phyloP scores from a whole-genome alignment of 2,797 vertebrate species.

The Propithecus deckenii region DNA sequence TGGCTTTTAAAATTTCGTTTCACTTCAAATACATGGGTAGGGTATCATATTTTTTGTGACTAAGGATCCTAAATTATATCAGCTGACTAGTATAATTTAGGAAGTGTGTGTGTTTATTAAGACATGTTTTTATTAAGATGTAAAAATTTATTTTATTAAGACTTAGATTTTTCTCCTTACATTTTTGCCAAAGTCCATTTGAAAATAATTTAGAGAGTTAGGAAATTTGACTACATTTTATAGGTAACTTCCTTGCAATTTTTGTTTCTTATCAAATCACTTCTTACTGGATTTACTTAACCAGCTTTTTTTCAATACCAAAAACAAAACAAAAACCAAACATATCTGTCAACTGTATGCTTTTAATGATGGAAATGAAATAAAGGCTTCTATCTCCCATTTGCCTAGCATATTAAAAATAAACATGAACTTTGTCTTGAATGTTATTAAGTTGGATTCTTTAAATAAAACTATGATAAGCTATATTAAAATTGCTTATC shows the following conservation, averaged over 20 bases:
- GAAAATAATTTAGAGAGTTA: not conserved
- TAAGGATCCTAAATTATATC: not conserved
- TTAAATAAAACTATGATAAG: slow-evolving; percentile 50
- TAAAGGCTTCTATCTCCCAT: not conserved
- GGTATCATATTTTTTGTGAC: not conserved
- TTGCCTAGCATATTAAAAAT: slow-evolving; percentile 65
- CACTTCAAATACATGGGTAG: not conserved
- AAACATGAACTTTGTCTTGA: slow-evolving; percentile 65
- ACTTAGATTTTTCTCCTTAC: not conserved
- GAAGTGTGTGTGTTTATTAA: not conserved
- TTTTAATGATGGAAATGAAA: slow-evolving; percentile 51
- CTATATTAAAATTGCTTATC: slow-evolving; percentile 25
- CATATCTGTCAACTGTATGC: not conserved
- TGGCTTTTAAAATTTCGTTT: not conserved
- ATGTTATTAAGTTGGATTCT: slow-evolving; percentile 39
- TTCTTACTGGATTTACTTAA: not conserved
- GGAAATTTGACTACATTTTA: not conserved
- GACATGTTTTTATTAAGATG: not conserved
- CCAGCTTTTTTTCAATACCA: not conserved
- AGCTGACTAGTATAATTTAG: not conserved
- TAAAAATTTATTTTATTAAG: not conserved
- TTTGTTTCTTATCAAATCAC: slow-evolving; percentile 1
- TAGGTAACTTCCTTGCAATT: not conserved
- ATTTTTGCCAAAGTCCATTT: not conserved
- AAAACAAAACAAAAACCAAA: slow-evolving; percentile 1